Conservation (phyloP, 2,113 vertebrate genomes). For the Climacteris rufus region DNA sequence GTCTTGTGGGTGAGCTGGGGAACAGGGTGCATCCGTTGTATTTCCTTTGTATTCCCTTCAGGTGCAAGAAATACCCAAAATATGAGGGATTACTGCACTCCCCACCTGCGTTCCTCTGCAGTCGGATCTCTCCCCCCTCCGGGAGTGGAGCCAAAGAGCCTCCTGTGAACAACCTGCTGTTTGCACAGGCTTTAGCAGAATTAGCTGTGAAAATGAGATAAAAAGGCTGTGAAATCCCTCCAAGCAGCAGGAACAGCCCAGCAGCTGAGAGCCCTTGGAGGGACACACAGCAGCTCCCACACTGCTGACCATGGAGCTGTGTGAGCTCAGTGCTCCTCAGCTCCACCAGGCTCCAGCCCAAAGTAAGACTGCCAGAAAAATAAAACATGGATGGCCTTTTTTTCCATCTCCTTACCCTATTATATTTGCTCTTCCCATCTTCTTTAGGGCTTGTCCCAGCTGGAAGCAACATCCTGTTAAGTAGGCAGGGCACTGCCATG, state of each 20-base stretch:
- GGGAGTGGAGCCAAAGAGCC: neutral
- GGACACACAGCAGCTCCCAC: neutral
- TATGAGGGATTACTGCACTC: neutral
- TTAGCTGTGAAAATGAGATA: neutral
- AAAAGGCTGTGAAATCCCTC: neutral
- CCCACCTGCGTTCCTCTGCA: fast-evolving
- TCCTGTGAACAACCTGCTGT: neutral
- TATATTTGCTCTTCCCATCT: neutral
- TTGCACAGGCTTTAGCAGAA: neutral
- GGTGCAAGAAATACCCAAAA: neutral
- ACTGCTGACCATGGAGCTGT: fast-evolving
- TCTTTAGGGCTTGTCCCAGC: neutral
- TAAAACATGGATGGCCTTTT: neutral
- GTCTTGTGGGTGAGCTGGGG: too few relatives aligned
- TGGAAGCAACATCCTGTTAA: fast-evolving
- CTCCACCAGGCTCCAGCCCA: neutral
- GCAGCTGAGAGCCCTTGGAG: neutral
- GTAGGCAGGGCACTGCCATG: neutral
- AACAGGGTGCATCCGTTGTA: too few relatives aligned
- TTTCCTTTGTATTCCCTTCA: neutral
- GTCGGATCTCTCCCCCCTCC: fast-evolving
- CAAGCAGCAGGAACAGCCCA: neutral
- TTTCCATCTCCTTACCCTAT: fast-evolving
- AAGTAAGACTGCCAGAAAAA: neutral
- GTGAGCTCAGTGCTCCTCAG: neutral